phyloP scores from a whole-genome alignment of 2,113 vertebrate species.

The Columba livia region DNA sequence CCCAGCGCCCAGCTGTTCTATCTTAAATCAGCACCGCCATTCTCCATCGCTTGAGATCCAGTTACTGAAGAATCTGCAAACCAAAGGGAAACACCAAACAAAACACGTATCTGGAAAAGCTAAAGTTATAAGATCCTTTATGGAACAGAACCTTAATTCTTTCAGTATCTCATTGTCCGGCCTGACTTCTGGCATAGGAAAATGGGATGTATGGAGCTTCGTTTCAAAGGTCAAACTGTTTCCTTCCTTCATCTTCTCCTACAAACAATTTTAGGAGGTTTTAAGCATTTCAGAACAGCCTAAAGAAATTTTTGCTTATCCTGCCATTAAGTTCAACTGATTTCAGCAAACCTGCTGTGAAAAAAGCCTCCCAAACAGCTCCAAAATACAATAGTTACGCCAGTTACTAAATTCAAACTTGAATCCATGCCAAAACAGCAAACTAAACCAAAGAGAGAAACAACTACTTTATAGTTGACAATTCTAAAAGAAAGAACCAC shows the following conservation, averaged over 20 bases:
- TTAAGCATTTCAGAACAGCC: constrained; percentile 4
- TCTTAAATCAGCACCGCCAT: neutral
- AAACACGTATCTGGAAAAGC: neutral
- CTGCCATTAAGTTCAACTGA: neutral
- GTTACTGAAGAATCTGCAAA: neutral
- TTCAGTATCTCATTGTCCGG: neutral
- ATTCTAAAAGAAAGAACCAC: neutral
- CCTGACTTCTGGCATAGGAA: constrained; percentile 19
- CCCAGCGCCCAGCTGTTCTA: neutral
- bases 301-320: constrained; percentile 45
- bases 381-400: neutral
- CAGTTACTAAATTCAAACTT: neutral
- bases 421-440: neutral
- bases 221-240: constrained; percentile 38
- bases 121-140: neutral
- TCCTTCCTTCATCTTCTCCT: constrained; percentile 53
- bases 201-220: neutral
- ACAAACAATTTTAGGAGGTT: constrained; percentile 45
- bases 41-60: no score
- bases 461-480: neutral
- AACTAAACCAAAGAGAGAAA: neutral
- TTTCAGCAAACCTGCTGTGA: constrained; percentile 15
- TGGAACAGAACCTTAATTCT: neutral
- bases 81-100: neutral
- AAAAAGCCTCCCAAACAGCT: neutral